Percentiles rank a stretch among this genome's conserved stretches.
These are phyloP conservation scores for Thera obeliscata DNA, from an alignment of 2,888 invertebrate genomes.

Conservation along the genomic window DNA sequence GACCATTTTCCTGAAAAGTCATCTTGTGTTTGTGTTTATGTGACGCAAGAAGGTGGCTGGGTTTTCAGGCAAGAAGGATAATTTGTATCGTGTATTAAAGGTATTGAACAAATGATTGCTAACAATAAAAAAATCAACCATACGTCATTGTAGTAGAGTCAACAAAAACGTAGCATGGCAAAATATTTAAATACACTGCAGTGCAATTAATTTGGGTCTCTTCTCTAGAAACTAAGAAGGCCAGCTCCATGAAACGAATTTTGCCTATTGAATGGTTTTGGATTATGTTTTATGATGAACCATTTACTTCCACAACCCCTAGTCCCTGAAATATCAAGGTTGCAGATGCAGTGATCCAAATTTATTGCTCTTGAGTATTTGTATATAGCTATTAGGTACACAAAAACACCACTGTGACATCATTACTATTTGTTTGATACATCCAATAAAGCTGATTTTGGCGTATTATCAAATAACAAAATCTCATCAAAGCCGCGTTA, in stretches of 20 bases:
- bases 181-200: background rate
- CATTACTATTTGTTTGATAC: conserved; percentile 29
- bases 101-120: background rate
- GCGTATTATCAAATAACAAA: conserved; percentile 2
- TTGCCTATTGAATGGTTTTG: no score
- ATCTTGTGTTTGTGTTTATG: conserved; percentile 4
- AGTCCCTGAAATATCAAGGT: no score
- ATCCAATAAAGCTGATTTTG: conserved; percentile 8
- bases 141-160: background rate
- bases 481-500: conserved; percentile 9
- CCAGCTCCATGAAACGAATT: no score
- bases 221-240: no score
- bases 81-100: background rate
- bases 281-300: no score
- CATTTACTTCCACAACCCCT: no score
- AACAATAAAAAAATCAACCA: background rate
- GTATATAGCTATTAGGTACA: conserved; percentile 1
- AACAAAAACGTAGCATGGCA: background rate
- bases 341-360: no score
- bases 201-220: no score
- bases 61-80: conserved; percentile 12
- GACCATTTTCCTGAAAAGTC: conserved; percentile 23
- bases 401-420: conserved; percentile 35
- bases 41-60: conserved; percentile 6
- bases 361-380: no score